Evolutionary conservation across 2,888 invertebrate genomes (phyloP).

Genomic region (Pardosa pseudoannulata): DNA sequence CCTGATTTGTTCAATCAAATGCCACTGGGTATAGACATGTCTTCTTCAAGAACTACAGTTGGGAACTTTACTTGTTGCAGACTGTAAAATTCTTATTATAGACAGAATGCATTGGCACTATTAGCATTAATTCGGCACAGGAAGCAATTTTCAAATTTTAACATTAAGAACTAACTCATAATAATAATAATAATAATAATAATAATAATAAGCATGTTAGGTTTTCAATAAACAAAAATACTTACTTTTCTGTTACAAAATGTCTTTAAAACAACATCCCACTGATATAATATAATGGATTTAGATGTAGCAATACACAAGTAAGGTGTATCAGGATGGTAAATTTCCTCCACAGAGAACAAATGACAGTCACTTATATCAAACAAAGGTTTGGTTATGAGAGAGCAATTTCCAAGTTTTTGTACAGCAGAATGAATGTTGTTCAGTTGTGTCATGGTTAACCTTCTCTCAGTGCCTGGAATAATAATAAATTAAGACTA

Average conservation of each 20-base stretch:
- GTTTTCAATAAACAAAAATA: too few species aligned
- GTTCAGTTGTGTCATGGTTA: constrained; percentile 7
- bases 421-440: constrained; percentile 18
- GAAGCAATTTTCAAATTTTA: too few species aligned
- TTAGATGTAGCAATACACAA: constrained; percentile 78
- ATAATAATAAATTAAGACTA: too few species aligned
- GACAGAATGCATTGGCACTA: too few species aligned
- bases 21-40: too few species aligned
- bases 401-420: constrained; percentile 74
- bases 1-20: too few species aligned
- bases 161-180: too few species aligned
- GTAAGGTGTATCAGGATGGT: constrained; percentile 75
- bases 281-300: constrained; percentile 78
- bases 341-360: constrained; percentile 76
- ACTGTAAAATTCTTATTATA: too few species aligned
- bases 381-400: constrained; percentile 75
- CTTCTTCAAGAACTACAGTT: too few species aligned
- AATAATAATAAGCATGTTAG: too few species aligned
- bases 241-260: constrained; percentile 77
- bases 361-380: constrained; percentile 78
- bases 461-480: neutral
- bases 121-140: too few species aligned
- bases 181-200: neutral
- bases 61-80: too few species aligned
- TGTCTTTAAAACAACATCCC: constrained; percentile 80